Percentiles rank a stretch among this genome's conserved stretches.
phyloP scores from a whole-genome alignment of 2,888 invertebrate species.

The Patella ulyssiponensis region DNA sequence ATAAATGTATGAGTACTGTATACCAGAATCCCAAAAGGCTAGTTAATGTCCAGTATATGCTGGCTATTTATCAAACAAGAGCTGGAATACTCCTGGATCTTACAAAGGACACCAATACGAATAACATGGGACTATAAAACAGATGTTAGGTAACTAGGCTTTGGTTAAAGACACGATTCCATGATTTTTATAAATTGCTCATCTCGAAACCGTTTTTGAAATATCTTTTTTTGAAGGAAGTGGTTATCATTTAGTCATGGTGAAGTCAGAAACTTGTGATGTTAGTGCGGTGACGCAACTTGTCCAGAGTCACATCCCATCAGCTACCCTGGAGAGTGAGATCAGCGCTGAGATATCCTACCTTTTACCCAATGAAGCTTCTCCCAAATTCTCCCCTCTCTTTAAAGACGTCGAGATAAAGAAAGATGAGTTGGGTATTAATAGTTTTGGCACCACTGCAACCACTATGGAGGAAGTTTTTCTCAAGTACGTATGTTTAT shows the following conservation, averaged over 20 bases:
- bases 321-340: slow-evolving; percentile 75
- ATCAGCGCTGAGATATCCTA: slow-evolving; percentile 65
- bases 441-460: slow-evolving; percentile 86
- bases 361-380: slow-evolving; percentile 60
- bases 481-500: slow-evolving; percentile 55
- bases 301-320: slow-evolving; percentile 79
- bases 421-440: slow-evolving; percentile 77
- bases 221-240: slow-evolving; percentile 75
- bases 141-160: too few species aligned
- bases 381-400: slow-evolving; percentile 53
- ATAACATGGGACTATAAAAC: too few species aligned
- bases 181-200: too few species aligned
- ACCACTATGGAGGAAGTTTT: slow-evolving; percentile 90
- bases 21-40: too few species aligned
- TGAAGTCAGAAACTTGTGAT: slow-evolving; percentile 75
- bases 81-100: too few species aligned
- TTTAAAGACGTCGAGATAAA: slow-evolving; percentile 58
- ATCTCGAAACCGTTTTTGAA: too few species aligned
- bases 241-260: slow-evolving; percentile 84
- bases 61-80: too few species aligned
- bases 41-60: too few species aligned
- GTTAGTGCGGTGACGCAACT: slow-evolving; percentile 76
- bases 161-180: too few species aligned
- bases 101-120: too few species aligned
- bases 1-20: too few species aligned